Conservation (phyloP, 2,888 invertebrate genomes). For the Lasioglossum leucozonium region DNA sequence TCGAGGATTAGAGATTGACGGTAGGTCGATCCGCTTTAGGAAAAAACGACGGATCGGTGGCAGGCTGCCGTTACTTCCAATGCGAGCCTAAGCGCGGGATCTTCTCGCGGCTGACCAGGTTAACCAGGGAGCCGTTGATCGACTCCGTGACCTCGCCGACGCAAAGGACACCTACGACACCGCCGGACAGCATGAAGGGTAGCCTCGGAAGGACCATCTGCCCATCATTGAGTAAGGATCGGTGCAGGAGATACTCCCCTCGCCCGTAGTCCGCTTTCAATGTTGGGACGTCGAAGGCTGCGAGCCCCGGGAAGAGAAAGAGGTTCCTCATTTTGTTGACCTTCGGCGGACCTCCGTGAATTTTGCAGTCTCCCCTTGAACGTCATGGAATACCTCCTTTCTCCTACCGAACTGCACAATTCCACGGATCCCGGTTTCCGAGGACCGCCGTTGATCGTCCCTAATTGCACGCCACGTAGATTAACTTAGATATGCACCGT, state of each 20-base stretch:
- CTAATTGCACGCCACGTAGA: constrained; percentile 28
- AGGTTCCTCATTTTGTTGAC: background rate
- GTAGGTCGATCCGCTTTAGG: constrained; percentile 86
- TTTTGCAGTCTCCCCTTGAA: background rate
- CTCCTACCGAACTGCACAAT: background rate
- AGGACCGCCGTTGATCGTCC: constrained; percentile 6
- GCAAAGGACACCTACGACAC: constrained; percentile 69
- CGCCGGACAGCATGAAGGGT: constrained; percentile 85
- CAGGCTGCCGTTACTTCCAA: constrained; percentile 96
- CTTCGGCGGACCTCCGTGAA: background rate
- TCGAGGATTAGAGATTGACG: background rate
- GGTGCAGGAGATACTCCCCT: constrained; percentile 68
- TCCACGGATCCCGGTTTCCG: constrained; percentile 1
- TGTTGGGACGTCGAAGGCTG: constrained; percentile 9
- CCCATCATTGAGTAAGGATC: constrained; percentile 82
- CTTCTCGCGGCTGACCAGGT: constrained; percentile 94
- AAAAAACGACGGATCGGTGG: constrained; percentile 98
- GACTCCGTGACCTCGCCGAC: constrained; percentile 49
- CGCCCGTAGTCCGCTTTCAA: constrained; percentile 60
- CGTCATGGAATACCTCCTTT: background rate
- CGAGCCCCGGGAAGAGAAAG: background rate
- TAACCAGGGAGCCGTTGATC: constrained; percentile 89
- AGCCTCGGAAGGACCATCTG: constrained; percentile 83
- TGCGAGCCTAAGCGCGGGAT: constrained; percentile 97
- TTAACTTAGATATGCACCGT: constrained; percentile 5